Conservation (phyloP, 2,797 vertebrate genomes). For the Tauraco hartlaubi region DNA sequence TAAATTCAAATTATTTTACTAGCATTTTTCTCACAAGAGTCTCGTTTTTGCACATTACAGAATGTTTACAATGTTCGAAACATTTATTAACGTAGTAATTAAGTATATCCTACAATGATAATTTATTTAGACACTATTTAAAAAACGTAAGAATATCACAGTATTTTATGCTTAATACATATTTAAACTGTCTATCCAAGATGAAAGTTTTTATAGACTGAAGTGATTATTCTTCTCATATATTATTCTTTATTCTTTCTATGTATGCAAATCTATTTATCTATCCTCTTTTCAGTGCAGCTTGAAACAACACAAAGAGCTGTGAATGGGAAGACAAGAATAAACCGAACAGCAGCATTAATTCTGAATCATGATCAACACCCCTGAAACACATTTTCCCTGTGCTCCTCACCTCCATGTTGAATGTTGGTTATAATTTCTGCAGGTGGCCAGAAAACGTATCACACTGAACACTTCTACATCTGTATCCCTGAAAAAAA, state of each 20-base stretch:
- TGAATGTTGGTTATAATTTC: not conserved
- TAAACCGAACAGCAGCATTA: not conserved
- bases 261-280: not conserved
- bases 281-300: not conserved
- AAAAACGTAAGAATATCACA: not conserved
- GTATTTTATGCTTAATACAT: not conserved
- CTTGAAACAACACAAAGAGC: not conserved
- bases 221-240: not conserved
- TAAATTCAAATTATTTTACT: not conserved
- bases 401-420: fast-evolving
- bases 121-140: not conserved
- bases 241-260: not conserved
- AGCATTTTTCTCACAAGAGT: not conserved
- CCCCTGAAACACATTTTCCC: not conserved
- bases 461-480: not conserved
- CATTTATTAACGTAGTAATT: not conserved
- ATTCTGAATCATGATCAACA: not conserved
- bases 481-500: not conserved
- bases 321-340: not conserved
- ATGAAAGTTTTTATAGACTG: not conserved
- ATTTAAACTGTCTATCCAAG: not conserved
- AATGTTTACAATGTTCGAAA: not conserved
- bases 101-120: not conserved
- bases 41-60: not conserved
- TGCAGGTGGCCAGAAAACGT: not conserved